Base-by-base conservation (phyloP, 2,113 vertebrate genomes). In the Atherinomorus stipes region DNA sequence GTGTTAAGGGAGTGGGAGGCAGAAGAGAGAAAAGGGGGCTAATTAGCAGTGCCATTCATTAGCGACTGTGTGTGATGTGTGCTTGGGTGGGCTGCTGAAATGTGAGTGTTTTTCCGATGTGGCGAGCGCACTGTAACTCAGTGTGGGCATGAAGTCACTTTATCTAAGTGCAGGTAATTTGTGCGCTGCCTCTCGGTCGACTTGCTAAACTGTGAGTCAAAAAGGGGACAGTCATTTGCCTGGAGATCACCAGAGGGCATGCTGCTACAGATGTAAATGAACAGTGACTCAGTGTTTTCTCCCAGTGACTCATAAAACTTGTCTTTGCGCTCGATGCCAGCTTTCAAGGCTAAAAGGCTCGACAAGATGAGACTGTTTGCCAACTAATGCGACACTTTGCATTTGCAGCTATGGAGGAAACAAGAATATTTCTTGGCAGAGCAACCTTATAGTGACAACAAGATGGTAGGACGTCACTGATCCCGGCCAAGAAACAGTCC, bases 1-100 rank as follows among this genome's bases (percentile, higher is more conserved):
- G 58, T 77, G 81, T 85, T 84, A 63, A 85, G 89, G 85, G 82
- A 90, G 79, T 72, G 78, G 87, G 87, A 90, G 85, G 83, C 71
- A 83, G 31, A 87, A 81, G 63, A 80, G 84, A 84, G 63, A 83
- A 34, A 34, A 73, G 31, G 40, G 61, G 72, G 71, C 83, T 90
- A 91, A 93, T 91, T 90, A 90, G 89, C 4, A 2, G 22, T 76
- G 78, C 66, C 85, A 83, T 88, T 90, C 87, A 85, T 88, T 89
- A 86, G 64, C 42, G 25, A 44, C 38, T 66, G 71, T 18, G 65
- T 88, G 74, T 78, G 85, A 84, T 80, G 78, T 78, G 72, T 54
- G 68, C 59, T 51, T 72, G 86, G 84, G 86, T 88, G 89, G 87
- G 79, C 74, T 60, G 51, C 51, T 19, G 28, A 71, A 72, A 40